Percentiles rank a stretch among this genome's conserved stretches.
phyloP scores from a whole-genome alignment of 1,140 invertebrate genomes.

The Neodiprion pinetum region DNA sequence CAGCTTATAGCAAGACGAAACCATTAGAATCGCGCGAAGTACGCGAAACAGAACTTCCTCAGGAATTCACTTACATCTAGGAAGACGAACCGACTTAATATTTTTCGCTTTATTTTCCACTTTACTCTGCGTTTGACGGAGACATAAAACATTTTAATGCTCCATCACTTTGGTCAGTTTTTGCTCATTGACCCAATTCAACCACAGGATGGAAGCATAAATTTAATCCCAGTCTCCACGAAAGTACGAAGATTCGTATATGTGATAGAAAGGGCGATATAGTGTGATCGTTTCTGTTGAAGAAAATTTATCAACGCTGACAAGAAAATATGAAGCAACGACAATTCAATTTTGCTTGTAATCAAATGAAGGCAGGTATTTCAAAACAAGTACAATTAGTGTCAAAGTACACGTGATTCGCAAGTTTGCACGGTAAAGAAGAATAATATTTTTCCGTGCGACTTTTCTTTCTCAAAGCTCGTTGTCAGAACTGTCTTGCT shows the following conservation, averaged over 20 bases:
- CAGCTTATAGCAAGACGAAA: too few relatives aligned
- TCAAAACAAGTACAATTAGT: not conserved
- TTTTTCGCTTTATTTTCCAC: constrained; percentile 37
- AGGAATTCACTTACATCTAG: constrained; percentile 32
- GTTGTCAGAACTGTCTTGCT: not conserved
- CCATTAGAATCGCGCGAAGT: constrained; percentile 29
- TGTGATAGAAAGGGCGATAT: too few relatives aligned
- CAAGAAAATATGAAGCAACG: too few relatives aligned
- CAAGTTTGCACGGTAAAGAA: too few relatives aligned
- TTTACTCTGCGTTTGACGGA: not conserved
- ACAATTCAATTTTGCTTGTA: too few relatives aligned
- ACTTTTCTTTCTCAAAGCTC: not conserved
- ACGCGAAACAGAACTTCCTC: constrained; percentile 31
- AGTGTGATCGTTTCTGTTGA: too few relatives aligned
- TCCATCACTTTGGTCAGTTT: not conserved
- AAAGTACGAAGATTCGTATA: too few relatives aligned
- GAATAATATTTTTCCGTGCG: too few relatives aligned
- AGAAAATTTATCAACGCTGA: too few relatives aligned
- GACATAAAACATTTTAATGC: not conserved
- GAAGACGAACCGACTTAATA: constrained; percentile 41
- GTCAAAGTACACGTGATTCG: not conserved
- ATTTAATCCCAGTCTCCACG: too few relatives aligned
- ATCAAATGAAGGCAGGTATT: not conserved
- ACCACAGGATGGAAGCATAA: too few relatives aligned
- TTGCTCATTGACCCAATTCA: not conserved